Evolutionary conservation across 2,888 invertebrate genomes (phyloP), one percentile per base, ranked within the genome.

Genomic region (Clepsis dumicolana): DNA sequence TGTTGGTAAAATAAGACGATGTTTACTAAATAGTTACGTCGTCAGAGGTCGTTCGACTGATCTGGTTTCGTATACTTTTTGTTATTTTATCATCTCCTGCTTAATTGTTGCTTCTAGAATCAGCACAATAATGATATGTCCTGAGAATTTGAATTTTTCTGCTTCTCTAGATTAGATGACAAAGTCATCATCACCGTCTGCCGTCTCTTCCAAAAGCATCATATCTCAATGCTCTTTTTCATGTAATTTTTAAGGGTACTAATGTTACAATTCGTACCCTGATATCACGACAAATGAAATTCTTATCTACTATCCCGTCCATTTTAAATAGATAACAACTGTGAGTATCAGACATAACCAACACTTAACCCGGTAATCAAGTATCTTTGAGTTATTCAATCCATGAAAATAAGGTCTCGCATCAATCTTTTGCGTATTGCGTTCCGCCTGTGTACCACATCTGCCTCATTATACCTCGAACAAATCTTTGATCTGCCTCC

Each of bases 1-100:
- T 59, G 65, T 53, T 60, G 50, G 63, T 57, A 18, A 68, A 64
- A 59, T 56, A 25, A 35, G 32, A 41, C 16, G n/a, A 14, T 64
- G 62, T 67, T 67, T 62, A 56, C 38, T 62, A 62, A 50, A 56
- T 35, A 48, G 21, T 48, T 48, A 50, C 48, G n/a, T 35, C 18
- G 53, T 52, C 41, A 41, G 65, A 65, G 65, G 24, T 25, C 32
- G 29, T 32, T 64, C 27, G 54, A 53, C 38, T 41, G 59, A 59
- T 59, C 59, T 24, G 38, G 25, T 38, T 41, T 56, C 18, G 21
- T 10, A 18, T 32, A 18, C 8, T 18, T 21, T 29, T 21, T 32
- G 14, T 38, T 57, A 5, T 1, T 38, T 35, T 21, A 8, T n/a
- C 32, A 54, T 41, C 16, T 16, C 16, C 4, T 3, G 7, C 4